Evolutionary conservation across 2,113 vertebrate species (phyloP), one percentile per base, ranked within the genome.

Genomic region (Sinocyclocheilus grahami): DNA sequence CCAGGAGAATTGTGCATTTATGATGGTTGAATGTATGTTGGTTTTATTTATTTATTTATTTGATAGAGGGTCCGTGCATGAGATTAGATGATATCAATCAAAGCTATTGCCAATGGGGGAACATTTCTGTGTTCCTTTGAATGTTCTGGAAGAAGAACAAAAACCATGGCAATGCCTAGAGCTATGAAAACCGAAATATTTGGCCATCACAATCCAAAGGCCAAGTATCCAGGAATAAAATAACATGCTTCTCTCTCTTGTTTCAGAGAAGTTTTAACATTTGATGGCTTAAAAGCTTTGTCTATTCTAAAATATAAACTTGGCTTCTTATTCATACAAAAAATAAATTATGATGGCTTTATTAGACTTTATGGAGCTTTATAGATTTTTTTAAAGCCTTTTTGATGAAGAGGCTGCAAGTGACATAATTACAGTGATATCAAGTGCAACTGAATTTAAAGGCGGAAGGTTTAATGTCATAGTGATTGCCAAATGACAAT

Each of bases 1-100:
- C 33, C 58, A 30, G n/a, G 62, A 82, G 60, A 82, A 67, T 22
- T 22, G 62, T 67, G 79, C 62, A 11, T 27, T 67, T 63, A 27
- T 51, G 42, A 82, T 80, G 78, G 55, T 3, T 63, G 76, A 87
- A 82, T 83, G 60, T 53, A 75, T 80, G 78, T 71, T 83, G 63
- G 24, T 37, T 22, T 62, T 13, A 51, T 82, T 65, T 39, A 12
- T 48, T 48, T 48, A 24, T 63, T 46, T 81, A 39, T 81, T 30
- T 90, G 78, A 81, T 86, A 89, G 86, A 87, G 88, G 91, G 87
- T 90, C 86, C 67, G 77, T 91, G 90, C 92, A 91, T 93, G 92
- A 93, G 91, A 90, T 91, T 89, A 76, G 63, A 89, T 90, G 90
- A 92, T 92, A 92, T 92, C 89, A 92, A 91, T 82, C 79, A 82